These are phyloP conservation scores for Fistularia tabacaria DNA, from an alignment of 2,797 vertebrate species.

Conservation along the genomic window DNA sequence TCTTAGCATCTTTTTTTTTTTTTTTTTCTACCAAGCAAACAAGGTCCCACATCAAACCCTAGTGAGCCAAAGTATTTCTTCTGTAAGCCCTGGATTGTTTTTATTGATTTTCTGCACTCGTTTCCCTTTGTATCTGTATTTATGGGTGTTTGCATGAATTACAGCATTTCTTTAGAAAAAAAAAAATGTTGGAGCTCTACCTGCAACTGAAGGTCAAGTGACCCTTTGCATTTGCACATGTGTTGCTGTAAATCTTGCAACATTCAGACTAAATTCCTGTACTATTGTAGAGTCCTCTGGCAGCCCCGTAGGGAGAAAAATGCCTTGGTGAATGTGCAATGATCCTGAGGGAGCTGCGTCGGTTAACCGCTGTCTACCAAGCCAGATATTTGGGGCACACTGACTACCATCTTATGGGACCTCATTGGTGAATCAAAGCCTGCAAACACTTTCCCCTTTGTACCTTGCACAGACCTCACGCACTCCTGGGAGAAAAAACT, in stretches of 20 bases:
- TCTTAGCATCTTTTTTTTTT: too few relatives aligned
- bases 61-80: too few relatives aligned
- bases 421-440: slow-evolving; percentile 65
- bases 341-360: slow-evolving; percentile 55
- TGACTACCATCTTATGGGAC: slow-evolving; percentile 60
- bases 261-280: slow-evolving; percentile 8
- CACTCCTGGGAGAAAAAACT: slow-evolving; percentile 47
- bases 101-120: too few relatives aligned
- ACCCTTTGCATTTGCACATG: slow-evolving; percentile 11
- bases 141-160: too few relatives aligned
- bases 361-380: slow-evolving; percentile 61
- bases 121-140: too few relatives aligned
- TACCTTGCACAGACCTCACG: slow-evolving; percentile 55
- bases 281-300: slow-evolving; percentile 23
- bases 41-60: too few relatives aligned
- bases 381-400: slow-evolving; percentile 55
- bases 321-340: slow-evolving; percentile 56
- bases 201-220: slow-evolving; percentile 8
- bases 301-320: slow-evolving; percentile 33
- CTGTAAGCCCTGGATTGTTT: too few relatives aligned
- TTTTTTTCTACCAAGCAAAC: too few relatives aligned
- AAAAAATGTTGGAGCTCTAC: too few relatives aligned
- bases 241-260: slow-evolving; percentile 21
- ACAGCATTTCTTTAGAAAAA: not conserved
- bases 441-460: slow-evolving; percentile 64